A percentile compares a stretch with the other conserved stretches of the same genome.
Evolutionary conservation across 2,888 invertebrate genomes (phyloP).

Genomic region (Eulithis prunata): DNA sequence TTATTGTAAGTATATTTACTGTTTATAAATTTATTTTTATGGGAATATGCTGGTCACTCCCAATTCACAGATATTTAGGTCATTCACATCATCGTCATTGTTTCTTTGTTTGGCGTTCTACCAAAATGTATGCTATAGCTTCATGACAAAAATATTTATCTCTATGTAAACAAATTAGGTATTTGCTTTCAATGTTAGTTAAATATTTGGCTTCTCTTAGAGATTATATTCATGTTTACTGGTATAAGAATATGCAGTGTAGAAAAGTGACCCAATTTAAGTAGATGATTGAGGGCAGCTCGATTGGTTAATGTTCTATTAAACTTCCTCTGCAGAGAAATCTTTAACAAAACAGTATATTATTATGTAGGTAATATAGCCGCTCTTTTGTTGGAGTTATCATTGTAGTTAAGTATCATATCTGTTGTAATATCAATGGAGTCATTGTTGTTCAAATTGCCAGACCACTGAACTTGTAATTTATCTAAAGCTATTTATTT

Average conservation of each 20-base stretch:
- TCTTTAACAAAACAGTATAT: neutral
- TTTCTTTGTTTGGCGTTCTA: conserved; percentile 19
- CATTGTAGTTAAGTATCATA: too few relatives aligned
- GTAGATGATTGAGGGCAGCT: neutral
- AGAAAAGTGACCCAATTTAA: neutral
- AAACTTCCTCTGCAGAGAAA: neutral
- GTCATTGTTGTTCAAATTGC: too few relatives aligned
- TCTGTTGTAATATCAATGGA: too few relatives aligned
- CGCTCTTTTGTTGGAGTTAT: neutral
- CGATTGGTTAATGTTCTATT: neutral
- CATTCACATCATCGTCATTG: conserved; percentile 2
- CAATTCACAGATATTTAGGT: conserved; percentile 20
- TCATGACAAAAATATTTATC: conserved; percentile 30
- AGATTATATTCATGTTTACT: conserved; percentile 21
- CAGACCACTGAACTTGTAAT: too few relatives aligned
- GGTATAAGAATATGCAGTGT: neutral
- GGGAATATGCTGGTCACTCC: conserved; percentile 33
- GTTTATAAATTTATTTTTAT: conserved; percentile 16
- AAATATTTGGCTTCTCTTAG: conserved; percentile 36
- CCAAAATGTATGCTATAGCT: conserved; percentile 33
- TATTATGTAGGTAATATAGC: too few relatives aligned
- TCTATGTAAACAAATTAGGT: conserved; percentile 29
- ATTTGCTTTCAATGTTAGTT: conserved; percentile 27
- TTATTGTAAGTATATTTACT: conserved; percentile 37
- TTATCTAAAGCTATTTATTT: too few relatives aligned